phyloP scores from a whole-genome alignment of 1,140 invertebrate genomes.

The Listronotus bonariensis region DNA sequence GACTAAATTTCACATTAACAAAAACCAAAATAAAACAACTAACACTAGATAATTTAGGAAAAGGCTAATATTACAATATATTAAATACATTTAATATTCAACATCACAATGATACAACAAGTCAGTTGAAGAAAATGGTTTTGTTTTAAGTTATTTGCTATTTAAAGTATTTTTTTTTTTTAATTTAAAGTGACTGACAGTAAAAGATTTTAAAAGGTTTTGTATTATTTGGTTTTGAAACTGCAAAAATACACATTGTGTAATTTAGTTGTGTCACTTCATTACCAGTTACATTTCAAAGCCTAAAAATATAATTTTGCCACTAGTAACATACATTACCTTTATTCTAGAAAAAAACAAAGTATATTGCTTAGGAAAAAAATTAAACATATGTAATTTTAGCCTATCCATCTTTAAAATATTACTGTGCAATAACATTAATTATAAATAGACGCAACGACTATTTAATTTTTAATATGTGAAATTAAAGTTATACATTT shows the following conservation, averaged over 20 bases:
- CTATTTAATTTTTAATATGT: not conserved
- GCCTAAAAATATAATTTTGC: no score
- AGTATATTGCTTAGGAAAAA: not conserved
- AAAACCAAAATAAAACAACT: slow-evolving; percentile 15
- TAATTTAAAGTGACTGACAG: no score
- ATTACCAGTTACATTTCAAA: no score
- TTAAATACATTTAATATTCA: not conserved
- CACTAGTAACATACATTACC: no score
- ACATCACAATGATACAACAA: no score
- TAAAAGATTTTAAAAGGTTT: no score
- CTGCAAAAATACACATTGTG: no score
- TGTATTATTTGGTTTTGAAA: no score
- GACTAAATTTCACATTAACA: slow-evolving; percentile 37
- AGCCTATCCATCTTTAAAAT: not conserved
- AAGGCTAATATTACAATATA: slow-evolving; percentile 14
- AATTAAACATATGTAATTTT: not conserved
- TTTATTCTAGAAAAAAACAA: not conserved
- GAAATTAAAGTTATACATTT: slow-evolving; percentile 25
- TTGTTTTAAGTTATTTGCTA: no score
- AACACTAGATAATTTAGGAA: not conserved
- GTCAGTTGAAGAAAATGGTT: no score
- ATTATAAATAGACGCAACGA: not conserved
- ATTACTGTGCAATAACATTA: not conserved
- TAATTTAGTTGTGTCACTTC: no score
- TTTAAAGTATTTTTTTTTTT: no score